phyloP scores from a whole-genome alignment of 2,888 invertebrate genomes.

The Eupeodes latifasciatus region DNA sequence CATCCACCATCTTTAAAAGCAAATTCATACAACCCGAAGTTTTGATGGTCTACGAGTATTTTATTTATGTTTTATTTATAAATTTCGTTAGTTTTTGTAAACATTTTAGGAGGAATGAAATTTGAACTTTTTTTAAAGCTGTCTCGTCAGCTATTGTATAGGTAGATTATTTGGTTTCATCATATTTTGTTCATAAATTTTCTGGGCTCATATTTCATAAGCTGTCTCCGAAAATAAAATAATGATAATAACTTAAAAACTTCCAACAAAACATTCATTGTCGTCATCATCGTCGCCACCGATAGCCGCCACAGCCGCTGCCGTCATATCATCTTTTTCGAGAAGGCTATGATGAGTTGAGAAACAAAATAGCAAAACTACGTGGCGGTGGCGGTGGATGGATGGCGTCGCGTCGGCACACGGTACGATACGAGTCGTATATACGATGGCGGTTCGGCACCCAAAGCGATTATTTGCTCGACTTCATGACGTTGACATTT shows the following conservation, averaged over 20 bases:
- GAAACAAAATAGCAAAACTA: conserved; percentile 9
- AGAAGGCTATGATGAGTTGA: background rate
- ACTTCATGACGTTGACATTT: conserved; percentile 76
- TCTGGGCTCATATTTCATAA: conserved; percentile 74
- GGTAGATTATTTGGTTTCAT: conserved; percentile 50
- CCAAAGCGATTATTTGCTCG: conserved; percentile 75
- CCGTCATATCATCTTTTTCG: background rate
- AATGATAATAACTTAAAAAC: conserved; percentile 47
- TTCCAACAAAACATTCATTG: conserved; percentile 30
- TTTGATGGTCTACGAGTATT: background rate
- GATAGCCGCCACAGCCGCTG: too few relatives aligned
- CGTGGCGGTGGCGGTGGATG: background rate
- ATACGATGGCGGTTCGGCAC: conserved; percentile 27
- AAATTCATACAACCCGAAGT: too few relatives aligned
- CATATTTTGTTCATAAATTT: conserved; percentile 61
- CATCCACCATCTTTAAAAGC: too few relatives aligned
- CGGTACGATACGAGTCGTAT: too few relatives aligned
- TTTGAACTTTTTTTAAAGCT: conserved; percentile 56
- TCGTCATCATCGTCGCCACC: conserved; percentile 1
- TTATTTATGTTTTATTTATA: conserved; percentile 7
- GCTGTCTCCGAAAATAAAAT: conserved; percentile 64
- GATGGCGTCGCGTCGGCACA: background rate
- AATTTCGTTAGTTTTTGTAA: background rate
- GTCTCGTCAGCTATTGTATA: conserved; percentile 52
- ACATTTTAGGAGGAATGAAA: conserved; percentile 45